Conservation (phyloP, 1,140 invertebrate species). For the Mylabris phalerata region DNA sequence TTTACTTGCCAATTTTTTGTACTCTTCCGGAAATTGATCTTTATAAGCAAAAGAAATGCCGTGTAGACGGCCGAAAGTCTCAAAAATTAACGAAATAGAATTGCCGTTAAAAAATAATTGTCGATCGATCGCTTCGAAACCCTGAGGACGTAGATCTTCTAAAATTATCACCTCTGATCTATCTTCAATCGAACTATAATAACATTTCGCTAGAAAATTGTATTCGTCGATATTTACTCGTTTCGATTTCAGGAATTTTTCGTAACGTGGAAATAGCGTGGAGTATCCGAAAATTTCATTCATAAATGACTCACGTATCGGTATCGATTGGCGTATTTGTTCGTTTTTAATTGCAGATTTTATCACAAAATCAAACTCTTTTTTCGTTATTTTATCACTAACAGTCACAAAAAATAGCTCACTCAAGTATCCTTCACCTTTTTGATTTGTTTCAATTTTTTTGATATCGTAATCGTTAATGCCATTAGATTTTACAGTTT, state of each 20-base stretch:
- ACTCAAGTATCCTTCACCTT: slow-evolving; percentile 3
- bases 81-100: background rate
- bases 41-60: slow-evolving; percentile 4
- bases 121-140: background rate
- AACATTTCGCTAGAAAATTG: slow-evolving; percentile 32
- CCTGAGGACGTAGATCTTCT: background rate
- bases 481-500: slow-evolving; percentile 2
- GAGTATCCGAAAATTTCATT: slow-evolving; percentile 4
- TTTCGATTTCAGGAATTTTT: background rate
- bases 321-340: background rate
- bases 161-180: background rate
- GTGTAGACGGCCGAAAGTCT: background rate
- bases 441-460: slow-evolving; percentile 3
- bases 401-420: slow-evolving; percentile 1
- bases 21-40: background rate
- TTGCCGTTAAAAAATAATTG: background rate
- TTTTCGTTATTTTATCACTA: background rate
- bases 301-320: background rate
- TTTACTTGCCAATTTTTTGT: background rate
- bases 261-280: background rate
- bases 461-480: background rate
- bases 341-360: background rate
- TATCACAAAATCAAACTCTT: background rate
- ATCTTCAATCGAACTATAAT: background rate
- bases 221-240: slow-evolving; percentile 1